Conservation (phyloP, 2,797 vertebrate species). For the Tokudaia muenninki region DNA sequence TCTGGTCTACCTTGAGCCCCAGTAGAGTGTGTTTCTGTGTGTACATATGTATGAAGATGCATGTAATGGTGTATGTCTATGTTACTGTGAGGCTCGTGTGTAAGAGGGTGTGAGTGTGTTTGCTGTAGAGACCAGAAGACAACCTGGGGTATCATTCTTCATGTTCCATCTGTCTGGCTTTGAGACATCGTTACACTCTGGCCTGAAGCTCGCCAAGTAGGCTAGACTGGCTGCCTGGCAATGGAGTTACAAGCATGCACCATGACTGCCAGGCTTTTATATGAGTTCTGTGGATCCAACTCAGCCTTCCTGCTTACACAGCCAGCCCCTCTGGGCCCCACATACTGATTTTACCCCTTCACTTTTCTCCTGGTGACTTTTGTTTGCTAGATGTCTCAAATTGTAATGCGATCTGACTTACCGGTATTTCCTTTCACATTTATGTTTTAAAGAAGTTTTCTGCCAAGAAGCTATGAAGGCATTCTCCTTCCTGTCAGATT, state of each 20-base stretch:
- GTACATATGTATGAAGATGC: not conserved
- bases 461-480: not conserved
- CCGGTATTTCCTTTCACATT: not conserved
- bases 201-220: not conserved
- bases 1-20: not conserved
- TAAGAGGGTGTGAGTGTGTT: not conserved
- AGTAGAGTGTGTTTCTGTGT: not conserved
- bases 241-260: not conserved
- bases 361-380: not conserved
- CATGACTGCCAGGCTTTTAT: not conserved
- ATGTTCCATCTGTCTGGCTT: not conserved
- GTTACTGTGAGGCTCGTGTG: not conserved
- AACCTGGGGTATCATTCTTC: not conserved
- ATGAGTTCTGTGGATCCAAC: not conserved
- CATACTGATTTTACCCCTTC: not conserved
- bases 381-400: not conserved
- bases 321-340: accelerated
- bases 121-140: not conserved
- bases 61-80: too few species aligned
- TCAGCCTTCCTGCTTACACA: not conserved
- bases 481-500: not conserved
- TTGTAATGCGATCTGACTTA: not conserved
- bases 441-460: not conserved
- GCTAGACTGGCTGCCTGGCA: not conserved
- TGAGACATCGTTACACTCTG: not conserved